Evolutionary conservation across 1,140 invertebrate genomes (phyloP), one percentile per base, ranked within the genome.

Genomic region (Eumaeus atala): DNA sequence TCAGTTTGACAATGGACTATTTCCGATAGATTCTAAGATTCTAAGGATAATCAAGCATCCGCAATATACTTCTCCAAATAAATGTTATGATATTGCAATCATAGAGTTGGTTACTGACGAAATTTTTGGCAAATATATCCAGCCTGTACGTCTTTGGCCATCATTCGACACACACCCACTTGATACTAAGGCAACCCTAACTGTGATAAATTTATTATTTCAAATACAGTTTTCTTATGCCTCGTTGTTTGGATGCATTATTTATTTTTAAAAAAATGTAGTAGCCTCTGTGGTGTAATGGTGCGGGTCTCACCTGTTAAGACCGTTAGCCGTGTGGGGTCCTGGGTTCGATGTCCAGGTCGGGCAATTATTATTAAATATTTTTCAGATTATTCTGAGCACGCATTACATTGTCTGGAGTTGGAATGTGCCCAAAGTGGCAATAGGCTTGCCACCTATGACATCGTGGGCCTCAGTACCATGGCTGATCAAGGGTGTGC

Each of bases 101-200:
- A 66, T 68, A 35, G 58, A 71, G 38, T 21, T 71, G 10, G 58
- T 56, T 11, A 50, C 28, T 0, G 50, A 58, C 42, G 48, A 59
- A 10, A 40, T 33, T 10, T 68, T 71, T 35, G 50, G 42, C n/a
- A 12, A 38, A 8, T 57, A 62, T 16, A 42, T 62, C 8, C 61
- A 62, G 17, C 66, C 66, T 35, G 64, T 64, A 9, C 69, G 88
- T 4, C 72, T 91, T 14, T 91, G 91, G 67, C 87, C 88, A 21
- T 9, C 33, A 5, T 36, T 53, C 10, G 54, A 66, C 35, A 54
- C 59, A 3, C 54, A 37, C 9, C 18, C 49, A 34, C 64, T 70
- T 58, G 64, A 64, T 5, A 49, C n/a, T 21, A 55, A 14, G 9
- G 73, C 64, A 3, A 60, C 61, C 14, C 40, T 70, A 0, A 70